A percentile compares a stretch with the other conserved stretches of the same genome.
Evolutionary conservation across 2,888 invertebrate genomes (phyloP).

Genomic region (Hipparchia semele): DNA sequence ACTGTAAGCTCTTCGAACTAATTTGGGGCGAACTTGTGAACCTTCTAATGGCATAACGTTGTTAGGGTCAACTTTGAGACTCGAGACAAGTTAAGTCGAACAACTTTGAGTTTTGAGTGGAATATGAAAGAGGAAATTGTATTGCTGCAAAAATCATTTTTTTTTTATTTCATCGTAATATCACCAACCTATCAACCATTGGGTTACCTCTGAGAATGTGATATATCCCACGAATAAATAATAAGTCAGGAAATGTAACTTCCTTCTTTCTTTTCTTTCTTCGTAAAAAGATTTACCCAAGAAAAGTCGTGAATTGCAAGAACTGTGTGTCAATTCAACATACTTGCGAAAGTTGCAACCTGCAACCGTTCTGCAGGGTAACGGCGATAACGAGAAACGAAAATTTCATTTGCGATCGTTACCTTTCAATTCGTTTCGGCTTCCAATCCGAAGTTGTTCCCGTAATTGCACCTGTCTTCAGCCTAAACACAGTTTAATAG

Average conservation of each 20-base stretch:
- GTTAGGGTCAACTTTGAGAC: slow-evolving; percentile 10
- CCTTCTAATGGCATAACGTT: slow-evolving; percentile 16
- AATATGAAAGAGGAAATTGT: slow-evolving; percentile 7
- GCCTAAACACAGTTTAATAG: slow-evolving; percentile 64
- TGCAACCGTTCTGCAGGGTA: background rate
- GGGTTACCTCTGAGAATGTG: too few relatives aligned
- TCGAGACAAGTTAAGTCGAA: background rate
- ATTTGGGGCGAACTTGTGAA: slow-evolving; percentile 3
- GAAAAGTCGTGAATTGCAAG: too few relatives aligned
- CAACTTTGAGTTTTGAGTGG: background rate
- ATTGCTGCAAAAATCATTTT: background rate
- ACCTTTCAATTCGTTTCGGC: slow-evolving; percentile 46
- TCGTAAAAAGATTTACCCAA: too few relatives aligned
- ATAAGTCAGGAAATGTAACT: too few relatives aligned
- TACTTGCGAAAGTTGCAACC: background rate
- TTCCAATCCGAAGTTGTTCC: slow-evolving; percentile 50
- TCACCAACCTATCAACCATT: too few relatives aligned
- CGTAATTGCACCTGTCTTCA: slow-evolving; percentile 64
- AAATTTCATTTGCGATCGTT: slow-evolving; percentile 31
- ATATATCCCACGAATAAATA: too few relatives aligned
- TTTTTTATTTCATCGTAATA: background rate
- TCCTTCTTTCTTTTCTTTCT: too few relatives aligned
- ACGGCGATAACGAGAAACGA: slow-evolving; percentile 9
- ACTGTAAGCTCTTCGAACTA: background rate
- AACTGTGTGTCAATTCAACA: too few relatives aligned